Evolutionary conservation across 2,797 vertebrate species (phyloP).

Genomic region (Tokudaia muenninki): DNA sequence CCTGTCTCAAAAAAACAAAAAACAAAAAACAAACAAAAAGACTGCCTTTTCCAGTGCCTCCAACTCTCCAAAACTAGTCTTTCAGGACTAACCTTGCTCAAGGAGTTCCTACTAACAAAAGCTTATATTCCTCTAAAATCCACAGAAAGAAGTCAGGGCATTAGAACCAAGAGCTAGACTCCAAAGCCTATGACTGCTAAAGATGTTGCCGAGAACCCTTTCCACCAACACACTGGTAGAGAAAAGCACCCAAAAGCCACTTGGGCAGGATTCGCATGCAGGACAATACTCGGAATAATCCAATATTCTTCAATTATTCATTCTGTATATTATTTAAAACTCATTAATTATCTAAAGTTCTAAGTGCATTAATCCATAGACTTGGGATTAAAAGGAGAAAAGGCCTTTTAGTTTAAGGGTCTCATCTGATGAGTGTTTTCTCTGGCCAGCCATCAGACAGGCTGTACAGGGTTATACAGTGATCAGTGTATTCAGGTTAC

Average conservation of each 20-base stretch:
- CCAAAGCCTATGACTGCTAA: not conserved
- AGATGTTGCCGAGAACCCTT: not conserved
- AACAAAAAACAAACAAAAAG: no score
- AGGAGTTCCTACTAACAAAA: not conserved
- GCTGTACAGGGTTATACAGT: not conserved
- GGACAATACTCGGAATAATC: not conserved
- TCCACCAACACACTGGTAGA: not conserved
- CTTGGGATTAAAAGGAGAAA: not conserved
- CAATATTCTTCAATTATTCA: not conserved
- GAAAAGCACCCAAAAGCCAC: not conserved
- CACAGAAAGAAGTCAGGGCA: not conserved
- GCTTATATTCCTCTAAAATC: slow-evolving; percentile 34
- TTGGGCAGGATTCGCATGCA: slow-evolving; percentile 16
- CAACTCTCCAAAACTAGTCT: not conserved
- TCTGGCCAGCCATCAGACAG: not conserved
- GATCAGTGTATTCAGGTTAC: not conserved
- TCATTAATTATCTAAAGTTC: not conserved
- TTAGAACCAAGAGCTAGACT: not conserved
- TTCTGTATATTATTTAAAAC: not conserved
- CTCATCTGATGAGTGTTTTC: not conserved
- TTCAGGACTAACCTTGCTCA: not conserved
- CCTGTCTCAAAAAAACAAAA: no score
- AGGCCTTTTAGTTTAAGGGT: not conserved
- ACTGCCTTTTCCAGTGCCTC: not conserved
- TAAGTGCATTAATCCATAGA: not conserved